Evolutionary conservation across 2,797 vertebrate species (phyloP).

Genomic region (Scolopax bukidnonensis): DNA sequence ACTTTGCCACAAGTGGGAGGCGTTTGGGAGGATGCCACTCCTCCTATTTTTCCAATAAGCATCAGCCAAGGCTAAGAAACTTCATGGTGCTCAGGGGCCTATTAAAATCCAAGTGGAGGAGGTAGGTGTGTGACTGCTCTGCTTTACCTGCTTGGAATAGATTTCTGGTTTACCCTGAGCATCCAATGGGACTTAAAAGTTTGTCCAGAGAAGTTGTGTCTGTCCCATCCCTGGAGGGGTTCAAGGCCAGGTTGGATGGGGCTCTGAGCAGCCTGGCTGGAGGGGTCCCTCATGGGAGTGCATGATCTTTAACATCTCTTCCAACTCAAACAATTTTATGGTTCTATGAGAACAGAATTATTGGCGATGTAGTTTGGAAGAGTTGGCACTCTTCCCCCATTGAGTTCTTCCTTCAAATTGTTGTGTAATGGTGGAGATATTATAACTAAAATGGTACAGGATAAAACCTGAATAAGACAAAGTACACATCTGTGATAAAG

Average conservation of each 20-base stretch:
- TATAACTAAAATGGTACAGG: fast-evolving
- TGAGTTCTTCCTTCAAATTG: neutral
- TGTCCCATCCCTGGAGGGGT: too few relatives aligned
- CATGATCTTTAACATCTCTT: too few relatives aligned
- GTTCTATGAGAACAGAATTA: neutral
- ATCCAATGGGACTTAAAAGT: neutral
- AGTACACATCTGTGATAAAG: fast-evolving
- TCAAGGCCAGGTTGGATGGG: too few relatives aligned
- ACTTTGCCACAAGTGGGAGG: constrained; percentile 59
- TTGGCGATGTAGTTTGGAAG: neutral
- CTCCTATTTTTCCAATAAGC: constrained; percentile 30
- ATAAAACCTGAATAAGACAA: neutral
- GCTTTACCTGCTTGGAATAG: neutral
- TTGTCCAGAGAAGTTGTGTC: too few relatives aligned
- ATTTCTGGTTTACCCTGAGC: neutral
- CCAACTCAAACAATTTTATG: too few relatives aligned
- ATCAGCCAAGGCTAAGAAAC: constrained; percentile 7
- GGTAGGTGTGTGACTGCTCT: neutral
- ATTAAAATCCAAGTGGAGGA: neutral
- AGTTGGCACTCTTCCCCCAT: neutral
- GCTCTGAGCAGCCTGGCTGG: too few relatives aligned
- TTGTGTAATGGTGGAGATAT: neutral
- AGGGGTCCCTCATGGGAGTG: too few relatives aligned
- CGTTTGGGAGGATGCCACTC: constrained; percentile 47
- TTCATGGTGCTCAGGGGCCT: constrained; percentile 9